phyloP scores from a whole-genome alignment of 2,797 vertebrate genomes.

The Salmo trutta region DNA sequence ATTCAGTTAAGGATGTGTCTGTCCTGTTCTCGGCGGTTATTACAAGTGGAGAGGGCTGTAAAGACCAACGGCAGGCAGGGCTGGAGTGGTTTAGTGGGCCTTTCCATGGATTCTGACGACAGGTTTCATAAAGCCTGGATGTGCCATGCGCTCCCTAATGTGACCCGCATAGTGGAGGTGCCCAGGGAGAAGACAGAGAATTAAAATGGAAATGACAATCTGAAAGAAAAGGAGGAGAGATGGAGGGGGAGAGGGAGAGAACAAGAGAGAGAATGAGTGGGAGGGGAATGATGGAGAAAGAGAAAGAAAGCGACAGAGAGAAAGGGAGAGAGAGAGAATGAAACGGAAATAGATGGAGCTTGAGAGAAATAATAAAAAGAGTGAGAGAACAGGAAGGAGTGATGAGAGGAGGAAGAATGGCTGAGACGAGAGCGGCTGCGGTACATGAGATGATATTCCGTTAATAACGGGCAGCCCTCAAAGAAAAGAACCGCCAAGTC shows the following conservation, averaged over 20 bases:
- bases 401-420: constrained; percentile 55
- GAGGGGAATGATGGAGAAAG: constrained; percentile 44
- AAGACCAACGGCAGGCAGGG: constrained; percentile 49
- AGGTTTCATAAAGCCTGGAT: constrained; percentile 70
- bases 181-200: constrained; percentile 73
- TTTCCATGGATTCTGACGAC: constrained; percentile 71
- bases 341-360: constrained; percentile 46
- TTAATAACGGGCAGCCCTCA: constrained; percentile 73
- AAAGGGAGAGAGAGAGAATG: constrained; percentile 72
- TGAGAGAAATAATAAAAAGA: constrained; percentile 38
- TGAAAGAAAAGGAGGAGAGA: constrained; percentile 10
- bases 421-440: constrained; percentile 57
- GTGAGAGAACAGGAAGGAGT: constrained; percentile 79
- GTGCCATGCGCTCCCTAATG: constrained; percentile 63
- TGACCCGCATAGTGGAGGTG: constrained; percentile 85
- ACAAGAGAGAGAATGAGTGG: constrained; percentile 13
- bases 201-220: constrained; percentile 84
- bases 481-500: constrained; percentile 57
- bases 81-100: constrained; percentile 28
- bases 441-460: constrained; percentile 71
- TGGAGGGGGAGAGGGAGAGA: constrained; percentile 13
- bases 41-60: constrained; percentile 69
- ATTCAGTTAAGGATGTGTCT: constrained; percentile 55
- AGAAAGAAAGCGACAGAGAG: constrained; percentile 72
- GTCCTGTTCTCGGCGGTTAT: constrained; percentile 12